These are phyloP conservation scores for Stenodema calcarata DNA, from an alignment of 2,888 invertebrate genomes.

Conservation along the genomic window DNA sequence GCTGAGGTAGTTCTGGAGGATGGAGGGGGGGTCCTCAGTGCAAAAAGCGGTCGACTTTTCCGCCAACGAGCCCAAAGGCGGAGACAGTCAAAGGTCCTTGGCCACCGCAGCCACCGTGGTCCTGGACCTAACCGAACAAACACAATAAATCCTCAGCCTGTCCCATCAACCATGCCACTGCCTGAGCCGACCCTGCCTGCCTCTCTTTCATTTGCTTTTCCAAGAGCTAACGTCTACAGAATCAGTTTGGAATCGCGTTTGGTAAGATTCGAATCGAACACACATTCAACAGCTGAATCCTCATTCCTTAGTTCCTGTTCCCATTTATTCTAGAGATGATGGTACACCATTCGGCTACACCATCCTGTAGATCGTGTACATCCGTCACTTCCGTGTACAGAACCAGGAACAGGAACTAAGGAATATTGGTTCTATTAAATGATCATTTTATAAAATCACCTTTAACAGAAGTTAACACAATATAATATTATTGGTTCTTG, in stretches of 20 bases:
- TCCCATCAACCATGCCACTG: constrained; percentile 5
- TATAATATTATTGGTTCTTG: no score
- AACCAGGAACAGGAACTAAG: no score
- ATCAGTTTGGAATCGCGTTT: background rate
- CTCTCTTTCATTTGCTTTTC: background rate
- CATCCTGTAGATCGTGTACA: no score
- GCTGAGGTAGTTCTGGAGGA: background rate
- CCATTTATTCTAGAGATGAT: background rate
- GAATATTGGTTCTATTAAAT: no score
- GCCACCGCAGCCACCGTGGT: constrained; percentile 9
- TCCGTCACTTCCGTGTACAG: no score
- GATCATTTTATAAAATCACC: no score
- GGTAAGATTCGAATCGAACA: background rate
- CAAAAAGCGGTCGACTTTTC: constrained; percentile 16
- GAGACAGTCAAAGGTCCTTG: constrained; percentile 8
- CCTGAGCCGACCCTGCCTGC: background rate
- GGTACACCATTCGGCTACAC: no score
- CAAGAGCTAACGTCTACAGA: background rate
- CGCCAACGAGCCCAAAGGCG: background rate
- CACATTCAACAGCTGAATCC: background rate
- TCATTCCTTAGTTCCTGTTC: no score
- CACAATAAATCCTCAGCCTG: constrained; percentile 12
- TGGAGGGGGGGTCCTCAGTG: background rate
- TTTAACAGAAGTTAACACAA: no score
- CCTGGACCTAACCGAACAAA: constrained; percentile 8